Base-by-base conservation (phyloP, 2,797 vertebrate species). In the Pseudochirops corinnae region DNA sequence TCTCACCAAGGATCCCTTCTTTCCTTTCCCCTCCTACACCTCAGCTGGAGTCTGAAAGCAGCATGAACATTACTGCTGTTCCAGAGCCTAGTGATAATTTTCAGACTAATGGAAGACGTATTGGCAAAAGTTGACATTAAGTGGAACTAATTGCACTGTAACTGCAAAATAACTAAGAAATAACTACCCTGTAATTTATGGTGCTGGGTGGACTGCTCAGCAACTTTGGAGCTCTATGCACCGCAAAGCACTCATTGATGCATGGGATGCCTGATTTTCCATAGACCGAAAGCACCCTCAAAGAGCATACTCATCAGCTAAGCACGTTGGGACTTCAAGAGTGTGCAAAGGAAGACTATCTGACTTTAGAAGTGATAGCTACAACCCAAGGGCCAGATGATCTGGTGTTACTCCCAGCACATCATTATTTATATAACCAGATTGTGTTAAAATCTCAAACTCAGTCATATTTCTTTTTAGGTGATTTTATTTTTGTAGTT, bases 91-190 rank as follows among this genome's bases (percentile, higher is more conserved):
- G 98, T 97, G 98, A 98, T 98, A 99, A 98, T 99, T 99, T 98
- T 98, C 98, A 95, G 95, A 95, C 98, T 98, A 98, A 98, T 98
- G 97, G 98, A 98, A 98, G 98, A 98, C 26, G 57, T 98, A 98
- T 98, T 99, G 98, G 98, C 98, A 98, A 98, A 98, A 98, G 98
- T 98, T 98, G 98, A 98, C 98, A 97, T 98, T 98, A 98, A 98
- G 98, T 98, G 98, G 98, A 98, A 99, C 98, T 99, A 99, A 99
- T 99, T 99, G 98, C 98, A 98, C 98, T 98, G 98, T 98, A 99
- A 99, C 98, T 98, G 98, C 98, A 98, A 98, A 99, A 98, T 99
- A 99, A 99, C 98, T 98, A 98, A 99, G 98, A 98, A 98, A 98
- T 99, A 99, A 99, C 98, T 98, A 98, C 97, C 96, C 97, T 97